phyloP scores from a whole-genome alignment of 1,140 invertebrate genomes.

The Ceratina australensis region DNA sequence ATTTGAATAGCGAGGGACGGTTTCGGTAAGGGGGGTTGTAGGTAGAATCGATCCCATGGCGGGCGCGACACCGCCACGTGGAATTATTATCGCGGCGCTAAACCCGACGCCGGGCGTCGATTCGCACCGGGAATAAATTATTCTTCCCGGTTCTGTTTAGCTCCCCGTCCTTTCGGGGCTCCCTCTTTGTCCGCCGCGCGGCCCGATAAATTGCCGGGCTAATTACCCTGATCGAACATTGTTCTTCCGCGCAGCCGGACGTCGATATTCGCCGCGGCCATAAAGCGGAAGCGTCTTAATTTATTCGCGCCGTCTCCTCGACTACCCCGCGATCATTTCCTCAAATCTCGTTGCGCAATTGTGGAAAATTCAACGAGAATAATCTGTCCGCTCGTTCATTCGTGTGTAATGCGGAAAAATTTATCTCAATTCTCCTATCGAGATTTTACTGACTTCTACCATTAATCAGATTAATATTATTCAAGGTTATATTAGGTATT shows the following conservation, averaged over 20 bases:
- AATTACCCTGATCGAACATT: slow-evolving; percentile 16
- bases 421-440: no score
- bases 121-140: slow-evolving; percentile 34
- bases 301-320: not conserved
- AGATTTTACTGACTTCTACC: not conserved
- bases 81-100: slow-evolving; percentile 23
- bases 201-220: slow-evolving; percentile 2
- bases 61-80: not conserved
- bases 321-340: not conserved
- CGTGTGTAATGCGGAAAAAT: no score
- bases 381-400: no score
- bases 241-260: not conserved
- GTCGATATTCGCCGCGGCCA: not conserved
- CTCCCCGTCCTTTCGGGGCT: not conserved
- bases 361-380: no score
- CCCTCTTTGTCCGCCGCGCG: no score
- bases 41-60: slow-evolving; percentile 27
- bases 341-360: not conserved
- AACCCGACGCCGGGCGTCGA: not conserved
- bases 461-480: no score
- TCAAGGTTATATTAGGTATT: no score
- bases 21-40: no score
- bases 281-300: not conserved
- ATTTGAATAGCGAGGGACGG: slow-evolving; percentile 35
- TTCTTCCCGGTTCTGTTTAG: slow-evolving; percentile 24